Conservation (phyloP, 2,888 invertebrate species). For the Drosophila ezoana region DNA sequence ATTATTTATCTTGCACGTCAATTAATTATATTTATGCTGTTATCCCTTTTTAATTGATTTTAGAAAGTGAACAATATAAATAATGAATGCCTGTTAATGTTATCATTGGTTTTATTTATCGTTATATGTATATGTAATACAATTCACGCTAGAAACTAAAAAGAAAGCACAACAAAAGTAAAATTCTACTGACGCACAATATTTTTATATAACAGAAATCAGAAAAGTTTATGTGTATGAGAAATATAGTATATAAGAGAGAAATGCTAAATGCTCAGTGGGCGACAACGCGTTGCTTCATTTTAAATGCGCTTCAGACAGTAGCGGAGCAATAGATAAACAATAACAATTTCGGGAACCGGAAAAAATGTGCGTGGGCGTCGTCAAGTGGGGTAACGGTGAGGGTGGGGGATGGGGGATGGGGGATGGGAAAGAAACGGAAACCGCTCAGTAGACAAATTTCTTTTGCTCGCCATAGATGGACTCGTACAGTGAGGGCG, state of each 20-base stretch:
- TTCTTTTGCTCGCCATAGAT: slow-evolving; percentile 86
- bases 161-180: slow-evolving; percentile 25
- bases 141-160: slow-evolving; percentile 70
- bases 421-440: slow-evolving; percentile 2
- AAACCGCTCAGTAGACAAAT: slow-evolving; percentile 59
- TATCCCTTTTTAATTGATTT: background rate
- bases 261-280: slow-evolving; percentile 67
- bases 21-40: too few species aligned
- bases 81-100: slow-evolving; percentile 12
- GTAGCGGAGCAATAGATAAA: slow-evolving; percentile 46
- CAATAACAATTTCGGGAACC: slow-evolving; percentile 50
- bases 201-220: slow-evolving; percentile 14
- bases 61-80: background rate
- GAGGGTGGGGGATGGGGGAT: background rate
- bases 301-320: slow-evolving; percentile 63
- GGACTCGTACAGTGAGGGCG: slow-evolving; percentile 92
- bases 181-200: slow-evolving; percentile 43
- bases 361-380: slow-evolving; percentile 31
- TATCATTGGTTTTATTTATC: slow-evolving; percentile 68
- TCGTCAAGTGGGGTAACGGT: slow-evolving; percentile 4
- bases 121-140: slow-evolving; percentile 53
- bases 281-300: slow-evolving; percentile 45
- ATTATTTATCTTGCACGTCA: too few species aligned
- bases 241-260: slow-evolving; percentile 20
- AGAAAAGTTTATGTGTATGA: slow-evolving; percentile 7